Conservation (phyloP, 2,797 vertebrate genomes). For the Nyctibius grandis region DNA sequence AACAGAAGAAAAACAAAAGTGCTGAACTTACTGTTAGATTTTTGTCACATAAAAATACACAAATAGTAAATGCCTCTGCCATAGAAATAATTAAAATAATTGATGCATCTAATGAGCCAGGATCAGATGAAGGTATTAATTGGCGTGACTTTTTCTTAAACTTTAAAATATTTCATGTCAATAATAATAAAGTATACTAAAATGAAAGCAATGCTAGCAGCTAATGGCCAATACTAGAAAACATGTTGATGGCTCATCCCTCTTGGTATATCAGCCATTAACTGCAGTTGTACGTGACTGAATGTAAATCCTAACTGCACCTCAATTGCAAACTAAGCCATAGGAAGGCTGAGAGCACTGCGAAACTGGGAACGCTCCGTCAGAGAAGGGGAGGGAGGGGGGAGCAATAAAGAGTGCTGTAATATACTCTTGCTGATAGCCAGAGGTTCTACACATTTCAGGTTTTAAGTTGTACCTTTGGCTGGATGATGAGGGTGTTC, state of each 20-base stretch:
- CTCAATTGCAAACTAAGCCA: background rate
- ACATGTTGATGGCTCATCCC: background rate
- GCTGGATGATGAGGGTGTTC: background rate
- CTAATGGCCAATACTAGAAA: background rate
- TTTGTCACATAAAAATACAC: background rate
- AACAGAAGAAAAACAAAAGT: slow-evolving; percentile 3
- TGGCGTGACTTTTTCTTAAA: background rate
- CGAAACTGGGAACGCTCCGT: background rate
- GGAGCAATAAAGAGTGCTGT: background rate
- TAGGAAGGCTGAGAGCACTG: background rate
- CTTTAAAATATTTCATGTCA: background rate
- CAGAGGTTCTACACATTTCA: background rate
- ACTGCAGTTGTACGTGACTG: background rate
- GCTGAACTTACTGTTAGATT: background rate
- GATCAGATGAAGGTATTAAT: background rate
- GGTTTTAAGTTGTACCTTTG: background rate
- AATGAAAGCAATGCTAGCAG: background rate
- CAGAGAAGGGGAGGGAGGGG: background rate
- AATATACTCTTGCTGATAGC: background rate
- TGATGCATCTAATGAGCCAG: background rate
- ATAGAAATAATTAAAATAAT: background rate
- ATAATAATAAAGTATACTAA: background rate
- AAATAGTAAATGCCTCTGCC: background rate
- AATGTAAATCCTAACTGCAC: background rate
- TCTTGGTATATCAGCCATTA: background rate